A percentile compares a stretch with the other conserved stretches of the same genome.
Evolutionary conservation across 2,797 vertebrate genomes (phyloP).

Genomic region (Myotis pilosus): DNA sequence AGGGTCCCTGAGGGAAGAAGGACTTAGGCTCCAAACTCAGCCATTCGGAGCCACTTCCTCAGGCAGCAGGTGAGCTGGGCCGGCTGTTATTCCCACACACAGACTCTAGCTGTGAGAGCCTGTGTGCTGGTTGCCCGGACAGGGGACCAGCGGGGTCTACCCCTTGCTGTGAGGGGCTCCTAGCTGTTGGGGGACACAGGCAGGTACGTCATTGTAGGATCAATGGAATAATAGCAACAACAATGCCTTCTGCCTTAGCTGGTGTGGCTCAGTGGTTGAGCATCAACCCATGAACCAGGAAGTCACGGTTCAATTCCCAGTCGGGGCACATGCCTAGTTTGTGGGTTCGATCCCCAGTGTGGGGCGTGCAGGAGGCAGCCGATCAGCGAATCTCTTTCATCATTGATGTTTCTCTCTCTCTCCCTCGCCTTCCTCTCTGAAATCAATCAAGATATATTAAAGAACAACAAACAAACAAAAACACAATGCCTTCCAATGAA

Average conservation of each 20-base stretch:
- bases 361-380: too few relatives aligned
- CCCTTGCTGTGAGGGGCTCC: neutral
- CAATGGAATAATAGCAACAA: neutral
- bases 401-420: too few relatives aligned
- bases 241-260: neutral
- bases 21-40: neutral
- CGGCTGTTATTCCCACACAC: neutral
- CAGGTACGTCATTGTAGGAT: neutral
- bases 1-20: neutral
- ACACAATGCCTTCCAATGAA: neutral
- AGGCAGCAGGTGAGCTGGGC: neutral
- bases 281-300: too few relatives aligned
- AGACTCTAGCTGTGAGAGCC: fast-evolving
- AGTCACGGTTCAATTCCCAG: too few relatives aligned
- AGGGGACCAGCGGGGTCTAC: neutral
- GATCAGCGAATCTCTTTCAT: too few relatives aligned
- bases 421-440: too few relatives aligned
- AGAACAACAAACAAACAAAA: too few relatives aligned
- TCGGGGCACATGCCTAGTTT: too few relatives aligned
- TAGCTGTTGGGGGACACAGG: neutral
- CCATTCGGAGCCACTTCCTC: neutral
- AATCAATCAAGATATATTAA: too few relatives aligned
- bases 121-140: neutral
- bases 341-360: too few relatives aligned
- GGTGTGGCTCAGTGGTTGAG: too few relatives aligned